Conservation (phyloP, 1,140 invertebrate species). For the Yoshiicerus persimilis region DNA sequence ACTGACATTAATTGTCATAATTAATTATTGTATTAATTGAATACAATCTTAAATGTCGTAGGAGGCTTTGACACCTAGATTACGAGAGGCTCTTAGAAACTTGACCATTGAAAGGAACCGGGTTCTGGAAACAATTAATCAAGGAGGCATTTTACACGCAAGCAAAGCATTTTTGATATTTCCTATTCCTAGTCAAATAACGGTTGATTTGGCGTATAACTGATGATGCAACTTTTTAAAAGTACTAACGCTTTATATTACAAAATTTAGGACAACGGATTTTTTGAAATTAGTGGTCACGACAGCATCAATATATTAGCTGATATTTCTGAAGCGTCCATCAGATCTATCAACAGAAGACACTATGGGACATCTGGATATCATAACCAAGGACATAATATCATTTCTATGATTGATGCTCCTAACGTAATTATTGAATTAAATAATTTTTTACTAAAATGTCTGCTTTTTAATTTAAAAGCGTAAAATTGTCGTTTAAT, state of each 20-base stretch:
- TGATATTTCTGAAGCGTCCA: not conserved
- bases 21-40: no score
- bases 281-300: not conserved
- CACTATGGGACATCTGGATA: not conserved
- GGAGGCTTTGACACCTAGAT: not conserved
- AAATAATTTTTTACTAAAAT: not conserved
- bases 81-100: not conserved
- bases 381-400: not conserved
- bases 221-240: no score
- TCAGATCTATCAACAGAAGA: not conserved
- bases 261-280: not conserved
- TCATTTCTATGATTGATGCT: not conserved
- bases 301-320: slow-evolving; percentile 2
- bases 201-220: no score
- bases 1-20: no score
- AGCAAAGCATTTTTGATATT: no score
- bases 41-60: not conserved
- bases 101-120: not conserved
- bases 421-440: not conserved
- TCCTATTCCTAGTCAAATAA: no score
- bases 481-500: not conserved
- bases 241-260: no score
- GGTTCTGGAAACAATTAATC: not conserved
- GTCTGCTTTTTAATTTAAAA: no score
- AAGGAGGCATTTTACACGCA: not conserved